Evolutionary conservation across 2,888 invertebrate species (phyloP).

Genomic region (Rotaria socialis): DNA sequence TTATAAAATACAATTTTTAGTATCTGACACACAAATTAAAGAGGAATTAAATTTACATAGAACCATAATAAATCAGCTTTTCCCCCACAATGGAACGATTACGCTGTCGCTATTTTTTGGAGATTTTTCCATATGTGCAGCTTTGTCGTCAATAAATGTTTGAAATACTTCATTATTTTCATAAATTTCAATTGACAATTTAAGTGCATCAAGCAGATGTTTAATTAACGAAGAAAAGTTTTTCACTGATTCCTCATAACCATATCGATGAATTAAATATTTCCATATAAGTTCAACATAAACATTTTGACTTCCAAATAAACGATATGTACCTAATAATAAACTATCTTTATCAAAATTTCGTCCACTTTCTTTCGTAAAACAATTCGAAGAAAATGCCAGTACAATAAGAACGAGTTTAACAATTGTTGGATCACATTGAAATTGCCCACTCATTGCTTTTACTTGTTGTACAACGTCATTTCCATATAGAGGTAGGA

Average conservation of each 20-base stretch:
- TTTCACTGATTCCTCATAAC: neutral
- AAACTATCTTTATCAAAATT: neutral
- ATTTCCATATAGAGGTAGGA: neutral
- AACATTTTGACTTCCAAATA: constrained; percentile 10
- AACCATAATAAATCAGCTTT: neutral
- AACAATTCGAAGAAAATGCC: neutral
- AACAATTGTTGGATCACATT: neutral
- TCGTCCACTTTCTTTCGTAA: neutral
- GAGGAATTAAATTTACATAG: neutral
- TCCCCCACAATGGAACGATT: neutral
- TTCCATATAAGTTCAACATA: constrained; percentile 14
- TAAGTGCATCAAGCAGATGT: neutral
- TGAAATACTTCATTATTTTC: neutral
- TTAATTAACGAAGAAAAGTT: neutral
- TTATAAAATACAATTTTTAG: neutral
- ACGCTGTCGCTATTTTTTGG: neutral
- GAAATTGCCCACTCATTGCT: neutral
- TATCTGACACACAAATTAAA: neutral
- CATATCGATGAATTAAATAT: neutral
- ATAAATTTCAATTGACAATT: neutral
- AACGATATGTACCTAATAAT: neutral
- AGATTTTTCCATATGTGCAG: neutral
- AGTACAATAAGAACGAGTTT: neutral
- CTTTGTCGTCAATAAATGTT: neutral
- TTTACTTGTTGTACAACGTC: neutral